A percentile compares a stretch with the other conserved stretches of the same genome.
These are phyloP conservation scores for Drosophila watanabei DNA, from an alignment of 1,140 invertebrate genomes.

Conservation along the genomic window DNA sequence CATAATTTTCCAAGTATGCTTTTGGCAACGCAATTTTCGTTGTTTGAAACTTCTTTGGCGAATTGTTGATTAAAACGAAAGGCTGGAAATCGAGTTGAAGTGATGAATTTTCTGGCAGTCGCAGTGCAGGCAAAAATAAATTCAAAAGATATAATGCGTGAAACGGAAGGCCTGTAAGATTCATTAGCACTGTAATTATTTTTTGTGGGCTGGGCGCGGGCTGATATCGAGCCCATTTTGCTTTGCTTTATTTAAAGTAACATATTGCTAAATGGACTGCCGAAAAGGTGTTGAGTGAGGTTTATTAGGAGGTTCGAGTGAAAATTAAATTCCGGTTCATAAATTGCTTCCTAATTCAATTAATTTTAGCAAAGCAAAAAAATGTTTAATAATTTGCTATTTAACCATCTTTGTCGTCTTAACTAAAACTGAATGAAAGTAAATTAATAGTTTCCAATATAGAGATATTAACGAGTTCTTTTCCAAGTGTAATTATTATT, in stretches of 20 bases:
- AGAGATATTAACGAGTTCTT: neutral
- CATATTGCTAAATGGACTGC: conserved; percentile 6
- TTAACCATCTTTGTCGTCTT: no score
- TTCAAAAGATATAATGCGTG: neutral
- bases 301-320: conserved; percentile 13
- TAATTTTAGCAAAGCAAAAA: neutral
- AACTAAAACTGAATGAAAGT: neutral
- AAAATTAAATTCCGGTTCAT: conserved; percentile 3
- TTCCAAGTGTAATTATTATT: conserved; percentile 39
- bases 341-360: conserved; percentile 14
- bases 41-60: conserved; percentile 29
- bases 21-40: conserved; percentile 40
- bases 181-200: conserved; percentile 24
- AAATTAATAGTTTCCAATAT: neutral
- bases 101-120: conserved; percentile 1
- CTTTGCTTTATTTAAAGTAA: conserved; percentile 25
- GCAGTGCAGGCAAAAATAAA: neutral
- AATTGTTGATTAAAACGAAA: conserved; percentile 45
- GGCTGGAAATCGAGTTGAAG: conserved; percentile 1
- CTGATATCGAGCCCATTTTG: conserved; percentile 14
- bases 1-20: neutral
- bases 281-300: conserved; percentile 2
- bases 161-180: conserved; percentile 15
- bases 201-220: conserved; percentile 9
- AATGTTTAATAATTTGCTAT: neutral